Conservation (phyloP, 2,113 vertebrate genomes). For the Camelus bactrianus region DNA sequence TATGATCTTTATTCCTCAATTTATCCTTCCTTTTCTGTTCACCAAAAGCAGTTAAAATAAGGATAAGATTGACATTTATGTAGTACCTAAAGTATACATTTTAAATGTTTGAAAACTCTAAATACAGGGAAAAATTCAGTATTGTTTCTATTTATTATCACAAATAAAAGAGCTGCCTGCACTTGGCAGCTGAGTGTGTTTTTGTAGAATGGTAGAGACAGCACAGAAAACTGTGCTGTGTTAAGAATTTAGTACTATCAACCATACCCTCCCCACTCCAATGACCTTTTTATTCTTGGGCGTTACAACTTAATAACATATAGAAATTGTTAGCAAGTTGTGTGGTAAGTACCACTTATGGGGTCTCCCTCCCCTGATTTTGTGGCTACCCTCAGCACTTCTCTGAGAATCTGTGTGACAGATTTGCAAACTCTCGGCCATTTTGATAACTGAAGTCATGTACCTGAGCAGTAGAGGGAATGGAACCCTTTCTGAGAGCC, state of each 20-base stretch:
- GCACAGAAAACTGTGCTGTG: not conserved
- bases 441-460: not conserved
- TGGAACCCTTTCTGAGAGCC: not conserved
- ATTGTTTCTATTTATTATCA: constrained; percentile 1
- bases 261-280: no score
- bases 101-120: constrained; percentile 46
- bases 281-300: not conserved
- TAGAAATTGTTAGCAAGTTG: not conserved
- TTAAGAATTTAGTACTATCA: not conserved
- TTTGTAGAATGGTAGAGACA: not conserved
- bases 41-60: constrained; percentile 14
- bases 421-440: not conserved
- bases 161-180: not conserved
- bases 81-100: not conserved
- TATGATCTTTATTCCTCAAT: not conserved
- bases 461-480: not conserved
- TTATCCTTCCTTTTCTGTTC: constrained; percentile 25
- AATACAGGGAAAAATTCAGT: not conserved
- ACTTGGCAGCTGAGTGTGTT: not conserved
- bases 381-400: not conserved
- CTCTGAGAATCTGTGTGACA: not conserved
- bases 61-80: not conserved
- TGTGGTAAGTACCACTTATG: not conserved
- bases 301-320: not conserved
- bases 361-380: not conserved